These are phyloP conservation scores for Bembecia ichneumoniformis DNA, from an alignment of 2,888 invertebrate species.

Conservation along the genomic window DNA sequence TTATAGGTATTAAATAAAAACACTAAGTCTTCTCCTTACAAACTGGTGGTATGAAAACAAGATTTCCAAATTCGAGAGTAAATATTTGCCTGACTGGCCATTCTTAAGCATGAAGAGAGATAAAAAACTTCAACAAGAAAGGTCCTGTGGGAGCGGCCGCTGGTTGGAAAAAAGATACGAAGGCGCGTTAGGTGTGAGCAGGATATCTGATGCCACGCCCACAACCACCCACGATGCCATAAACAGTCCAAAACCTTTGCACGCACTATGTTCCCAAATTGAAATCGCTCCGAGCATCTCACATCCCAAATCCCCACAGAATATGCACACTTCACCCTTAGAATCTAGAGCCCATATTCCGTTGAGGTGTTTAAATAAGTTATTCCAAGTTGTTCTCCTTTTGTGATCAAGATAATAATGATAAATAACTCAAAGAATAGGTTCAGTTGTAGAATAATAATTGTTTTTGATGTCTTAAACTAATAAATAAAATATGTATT, in stretches of 20 bases:
- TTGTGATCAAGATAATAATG: slow-evolving; percentile 68
- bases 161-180: slow-evolving; percentile 33
- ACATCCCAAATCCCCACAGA: slow-evolving; percentile 19
- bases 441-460: slow-evolving; percentile 63
- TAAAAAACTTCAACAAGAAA: slow-evolving; percentile 68
- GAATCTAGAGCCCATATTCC: slow-evolving; percentile 37
- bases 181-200: slow-evolving; percentile 22
- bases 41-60: slow-evolving; percentile 58
- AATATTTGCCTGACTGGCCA: slow-evolving; percentile 69
- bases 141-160: slow-evolving; percentile 67
- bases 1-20: not conserved
- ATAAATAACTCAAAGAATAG: slow-evolving; percentile 67
- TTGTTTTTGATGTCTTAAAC: slow-evolving; percentile 71
- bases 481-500: slow-evolving; percentile 9
- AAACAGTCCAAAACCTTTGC: slow-evolving; percentile 71
- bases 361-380: slow-evolving; percentile 51
- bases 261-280: slow-evolving; percentile 71
- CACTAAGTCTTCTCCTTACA: slow-evolving; percentile 32
- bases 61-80: slow-evolving; percentile 69
- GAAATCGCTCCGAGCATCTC: slow-evolving; percentile 63
- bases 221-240: slow-evolving; percentile 71
- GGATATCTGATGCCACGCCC: slow-evolving; percentile 57
- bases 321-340: slow-evolving; percentile 29
- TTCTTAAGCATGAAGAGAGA: slow-evolving; percentile 57
- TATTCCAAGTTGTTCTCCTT: slow-evolving; percentile 59